phyloP scores from a whole-genome alignment of 2,113 vertebrate species.

The Poeciliopsis occidentalis region DNA sequence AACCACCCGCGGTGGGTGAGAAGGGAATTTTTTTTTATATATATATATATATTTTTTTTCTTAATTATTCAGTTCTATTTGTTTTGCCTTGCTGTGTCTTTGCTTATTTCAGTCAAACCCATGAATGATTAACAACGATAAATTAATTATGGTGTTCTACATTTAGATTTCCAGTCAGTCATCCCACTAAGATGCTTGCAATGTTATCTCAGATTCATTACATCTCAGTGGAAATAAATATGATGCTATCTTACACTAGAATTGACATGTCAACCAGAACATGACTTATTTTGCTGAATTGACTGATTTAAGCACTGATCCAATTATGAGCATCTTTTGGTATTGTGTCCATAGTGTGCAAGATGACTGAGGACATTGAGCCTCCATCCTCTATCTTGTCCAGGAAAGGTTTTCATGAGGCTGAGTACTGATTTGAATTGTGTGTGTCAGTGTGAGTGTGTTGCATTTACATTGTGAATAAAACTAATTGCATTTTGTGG shows the following conservation, averaged over 20 bases:
- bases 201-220: conserved; percentile 19
- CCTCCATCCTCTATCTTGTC: neutral
- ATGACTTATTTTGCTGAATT: neutral
- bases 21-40: too few species aligned
- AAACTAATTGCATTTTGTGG: conserved; percentile 69
- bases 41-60: neutral
- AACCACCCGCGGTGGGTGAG: too few species aligned
- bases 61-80: conserved; percentile 69
- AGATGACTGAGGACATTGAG: neutral
- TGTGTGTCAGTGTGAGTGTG: conserved; percentile 28
- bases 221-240: conserved; percentile 8
- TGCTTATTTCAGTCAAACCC: conserved; percentile 59
- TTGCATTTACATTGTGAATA: conserved; percentile 49
- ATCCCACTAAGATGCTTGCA: conserved; percentile 28
- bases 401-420: conserved; percentile 6
- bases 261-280: conserved; percentile 14
- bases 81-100: conserved; percentile 57
- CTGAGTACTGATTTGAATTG: conserved; percentile 35
- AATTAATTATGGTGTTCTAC: conserved; percentile 60
- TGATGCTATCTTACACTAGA: neutral
- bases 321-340: neutral
- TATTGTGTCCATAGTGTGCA: neutral
- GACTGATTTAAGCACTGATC: neutral
- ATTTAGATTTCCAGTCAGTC: conserved; percentile 45
- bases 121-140: conserved; percentile 65